Base-by-base conservation (phyloP, 2,888 invertebrate species). In the Pyrgus malvae region DNA sequence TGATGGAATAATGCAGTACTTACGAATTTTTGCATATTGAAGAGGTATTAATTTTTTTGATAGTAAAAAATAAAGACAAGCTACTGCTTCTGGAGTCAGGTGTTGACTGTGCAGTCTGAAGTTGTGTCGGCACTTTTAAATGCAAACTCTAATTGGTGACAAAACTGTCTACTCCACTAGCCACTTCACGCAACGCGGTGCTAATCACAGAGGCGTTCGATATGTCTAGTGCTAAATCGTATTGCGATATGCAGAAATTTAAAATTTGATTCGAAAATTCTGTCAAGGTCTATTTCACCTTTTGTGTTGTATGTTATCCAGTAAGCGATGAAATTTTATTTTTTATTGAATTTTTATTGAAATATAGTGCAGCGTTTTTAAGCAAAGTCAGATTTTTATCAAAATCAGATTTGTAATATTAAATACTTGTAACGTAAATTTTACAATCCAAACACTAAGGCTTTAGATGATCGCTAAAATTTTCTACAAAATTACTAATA, bases 1-100 rank as follows among this genome's bases (percentile, higher is more conserved):
- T 5, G 17, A 19, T 2, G 9, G 5, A 11, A 38, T n/a, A 38
- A 9, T 16, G 16, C 16, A 12, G 16, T 17, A 82, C 85, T 80
- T 63, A 85, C 84, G 70, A 78, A 66, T 74, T 78, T 81, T 62
- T 80, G 76, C 85, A 85, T 85, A 70, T 75, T 79, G 64, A 58
- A 48, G 60, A 17, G 17, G 9, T 35, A 11, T 11, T 9, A 21
- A 19, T 42, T 29, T 49, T 53, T 21, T 56, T 66, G 49, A 60
- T 62, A 48, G 63, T 61, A 57, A 56, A 48, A 61, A 60, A 63
- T 62, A 66, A 66, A 62, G 40, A 27, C 66, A 65, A 66, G 65
- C 61, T 61, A 55, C 60, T 60, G 59, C 66, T 45, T 50, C 25
- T 67, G 66, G 55, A 67, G 65, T 65, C 74, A 59, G 66, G 61